Base-by-base conservation (phyloP, 2,888 invertebrate genomes). In the Branchellion lobata region DNA sequence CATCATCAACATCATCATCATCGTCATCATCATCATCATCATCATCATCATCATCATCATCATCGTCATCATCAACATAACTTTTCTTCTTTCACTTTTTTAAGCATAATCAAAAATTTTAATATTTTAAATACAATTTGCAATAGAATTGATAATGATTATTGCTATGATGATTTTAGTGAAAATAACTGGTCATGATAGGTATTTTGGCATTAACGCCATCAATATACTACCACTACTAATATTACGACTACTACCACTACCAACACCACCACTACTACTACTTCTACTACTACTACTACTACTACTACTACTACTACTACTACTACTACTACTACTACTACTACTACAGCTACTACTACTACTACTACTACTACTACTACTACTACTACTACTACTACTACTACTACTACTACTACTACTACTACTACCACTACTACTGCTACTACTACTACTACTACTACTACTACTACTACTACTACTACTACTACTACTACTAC, bases 31-130 rank as follows among this genome's bases (percentile, higher is more conserved):
- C 72, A 72, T 8, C 72, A 72, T 27, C 72, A 72, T 72, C 72
- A 72, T 72, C 72, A 72, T 72, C 72, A 72, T 72, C 72, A 72
- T 72, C 72, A 72, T 8, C 72, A 72, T 27, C 72, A 72, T 72
- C 72, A 72, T 72, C 72, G 27, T 72, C 31, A 72, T 72, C 72
- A 72, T 72, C 72, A 72, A 5, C 72, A 40, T n/a, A n/a, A n/a
- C n/a, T n/a, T n/a, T n/a, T n/a, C n/a, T n/a, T n/a, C n/a, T n/a
- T n/a, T n/a, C n/a, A n/a, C n/a, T n/a, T n/a, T n/a, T n/a, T n/a
- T n/a, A n/a, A n/a, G n/a, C n/a, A n/a, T n/a, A 68, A 21, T 14
- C 18, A 53, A 18, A 51, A 51, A 51, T 51, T 51, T 51, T 51
- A 51, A 51, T 51, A 18, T n/a, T n/a, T n/a, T n/a, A n/a, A n/a